Evolutionary conservation across 2,113 vertebrate species (phyloP), one percentile per base, ranked within the genome.

Genomic region (Oryzias woworae): DNA sequence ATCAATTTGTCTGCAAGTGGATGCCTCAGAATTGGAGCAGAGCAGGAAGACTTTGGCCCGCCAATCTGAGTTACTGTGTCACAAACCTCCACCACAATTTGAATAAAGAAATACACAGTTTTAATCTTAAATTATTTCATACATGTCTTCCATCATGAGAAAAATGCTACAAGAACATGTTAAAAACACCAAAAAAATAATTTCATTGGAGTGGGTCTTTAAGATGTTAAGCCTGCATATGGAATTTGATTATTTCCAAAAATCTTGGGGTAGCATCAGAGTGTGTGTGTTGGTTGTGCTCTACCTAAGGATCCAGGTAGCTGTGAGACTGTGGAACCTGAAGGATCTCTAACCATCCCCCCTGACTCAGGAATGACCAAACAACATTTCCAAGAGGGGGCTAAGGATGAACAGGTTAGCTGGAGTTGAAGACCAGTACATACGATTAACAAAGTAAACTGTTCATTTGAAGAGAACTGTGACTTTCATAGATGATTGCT

Each of bases 291-390:
- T 68, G 63, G n/a, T 52, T 78, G 52, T 72, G 17, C 62, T 78
- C 49, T 73, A 64, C 53, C 69, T 46, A 72, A 91, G 90, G 83
- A 73, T 60, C 73, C 85, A 49, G 81, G 65, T 57, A 77, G 81
- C 62, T 82, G 69, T 61, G 78, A 82, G 57, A 75, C 54, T 14
- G 74, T 66, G 54, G 80, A 77, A 16, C 49, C 66, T 60, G 86
- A 82, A 55, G 77, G 47, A 65, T 71, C 80, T 53, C 53, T 80
- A 51, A 75, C 63, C 74, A 69, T 49, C 28, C 51, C 80, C 1
- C 53, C 78, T 14, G 75, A 81, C 14, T 56, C 84, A 23, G 78
- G 71, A 81, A 91, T 89, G 73, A 89, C 89, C 62, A 89, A 85
- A 63, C 84, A 69, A 51, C 83, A 70, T 17, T 84, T 88, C 60